A percentile compares a stretch with the other conserved stretches of the same genome.
Conservation (phyloP, 2,113 vertebrate genomes). For the Oceanodroma tethys region DNA sequence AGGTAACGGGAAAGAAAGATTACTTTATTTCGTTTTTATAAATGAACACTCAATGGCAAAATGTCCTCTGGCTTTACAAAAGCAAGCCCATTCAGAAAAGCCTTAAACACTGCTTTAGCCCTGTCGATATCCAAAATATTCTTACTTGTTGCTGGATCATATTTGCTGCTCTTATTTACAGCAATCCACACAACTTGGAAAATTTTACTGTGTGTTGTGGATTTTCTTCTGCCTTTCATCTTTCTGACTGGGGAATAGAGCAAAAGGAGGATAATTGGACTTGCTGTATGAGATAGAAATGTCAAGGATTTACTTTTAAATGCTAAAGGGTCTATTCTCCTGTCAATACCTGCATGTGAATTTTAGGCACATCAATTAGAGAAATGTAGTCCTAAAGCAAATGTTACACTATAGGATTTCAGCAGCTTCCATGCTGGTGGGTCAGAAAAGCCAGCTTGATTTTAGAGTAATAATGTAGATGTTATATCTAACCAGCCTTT, state of each 20-base stretch:
- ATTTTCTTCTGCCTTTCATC: not conserved
- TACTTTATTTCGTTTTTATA: not conserved
- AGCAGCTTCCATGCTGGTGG: not conserved
- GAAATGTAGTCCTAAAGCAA: not conserved
- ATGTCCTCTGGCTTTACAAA: not conserved
- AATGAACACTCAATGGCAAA: not conserved
- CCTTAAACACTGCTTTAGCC: not conserved
- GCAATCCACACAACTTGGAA: not conserved
- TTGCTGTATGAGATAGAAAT: not conserved
- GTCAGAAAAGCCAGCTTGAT: not conserved
- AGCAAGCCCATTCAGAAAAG: not conserved
- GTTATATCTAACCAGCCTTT: not conserved
- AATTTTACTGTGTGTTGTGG: not conserved
- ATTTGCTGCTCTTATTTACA: not conserved
- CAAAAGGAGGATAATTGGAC: not conserved
- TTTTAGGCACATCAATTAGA: not conserved
- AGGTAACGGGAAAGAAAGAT: not conserved
- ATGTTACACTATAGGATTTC: not conserved
- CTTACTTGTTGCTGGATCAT: not conserved
- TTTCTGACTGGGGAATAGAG: not conserved
- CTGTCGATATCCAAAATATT: not conserved
- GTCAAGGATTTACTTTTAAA: conserved; percentile 12
- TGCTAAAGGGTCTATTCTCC: not conserved
- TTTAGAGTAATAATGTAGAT: not conserved
- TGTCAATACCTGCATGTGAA: not conserved